phyloP scores from a whole-genome alignment of 2,113 vertebrate genomes.

The Ceyx cyanopectus region DNA sequence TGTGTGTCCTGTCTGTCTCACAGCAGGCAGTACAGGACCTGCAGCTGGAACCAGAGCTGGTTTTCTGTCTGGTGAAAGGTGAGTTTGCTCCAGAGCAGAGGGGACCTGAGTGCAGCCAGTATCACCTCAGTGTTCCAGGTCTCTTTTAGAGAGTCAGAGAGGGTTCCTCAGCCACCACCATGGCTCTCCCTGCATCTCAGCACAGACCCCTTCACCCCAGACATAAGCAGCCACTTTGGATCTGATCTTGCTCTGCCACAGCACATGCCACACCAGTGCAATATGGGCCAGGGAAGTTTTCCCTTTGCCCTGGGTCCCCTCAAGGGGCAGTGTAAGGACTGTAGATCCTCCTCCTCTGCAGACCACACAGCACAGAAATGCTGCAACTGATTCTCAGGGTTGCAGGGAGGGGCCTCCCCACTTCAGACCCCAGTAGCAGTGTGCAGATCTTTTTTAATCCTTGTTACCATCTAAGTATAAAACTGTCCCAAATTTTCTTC shows the following conservation, averaged over 20 bases:
- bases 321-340: background rate
- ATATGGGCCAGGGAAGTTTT: accelerated
- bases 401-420: background rate
- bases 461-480: background rate
- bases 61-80: background rate
- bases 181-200: background rate
- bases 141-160: background rate
- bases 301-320: background rate
- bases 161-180: background rate
- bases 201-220: background rate
- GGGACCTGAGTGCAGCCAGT: background rate
- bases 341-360: background rate
- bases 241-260: background rate
- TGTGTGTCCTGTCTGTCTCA: background rate
- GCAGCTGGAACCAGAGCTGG: background rate
- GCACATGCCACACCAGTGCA: background rate
- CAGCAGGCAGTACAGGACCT: background rate
- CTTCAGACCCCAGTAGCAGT: accelerated
- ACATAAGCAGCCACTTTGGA: background rate
- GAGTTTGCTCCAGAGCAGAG: background rate
- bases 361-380: background rate
- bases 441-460: background rate
- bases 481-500: background rate
- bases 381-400: background rate
- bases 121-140: background rate